Conservation (phyloP, 2,113 vertebrate genomes). For the Pseudopipra pipra region DNA sequence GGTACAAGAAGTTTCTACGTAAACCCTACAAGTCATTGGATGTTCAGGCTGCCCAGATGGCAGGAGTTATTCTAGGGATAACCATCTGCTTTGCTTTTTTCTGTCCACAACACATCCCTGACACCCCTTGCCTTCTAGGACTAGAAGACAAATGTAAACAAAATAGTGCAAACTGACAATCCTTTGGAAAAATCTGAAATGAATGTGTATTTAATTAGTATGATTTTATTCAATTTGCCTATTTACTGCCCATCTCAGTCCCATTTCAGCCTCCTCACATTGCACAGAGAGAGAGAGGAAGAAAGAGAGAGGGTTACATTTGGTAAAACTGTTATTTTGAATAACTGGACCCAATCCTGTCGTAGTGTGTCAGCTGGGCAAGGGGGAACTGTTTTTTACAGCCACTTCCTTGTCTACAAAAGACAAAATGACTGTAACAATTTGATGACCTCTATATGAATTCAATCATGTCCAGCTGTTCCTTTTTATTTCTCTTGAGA, state of each 20-base stretch:
- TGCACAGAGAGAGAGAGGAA: not conserved
- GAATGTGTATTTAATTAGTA: fast-evolving
- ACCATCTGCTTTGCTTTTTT: not conserved
- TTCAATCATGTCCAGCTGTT: not conserved
- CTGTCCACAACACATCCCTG: not conserved
- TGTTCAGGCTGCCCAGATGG: not conserved
- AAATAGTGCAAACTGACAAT: not conserved
- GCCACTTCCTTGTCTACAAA: not conserved
- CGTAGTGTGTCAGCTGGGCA: not conserved
- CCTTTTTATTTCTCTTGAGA: not conserved
- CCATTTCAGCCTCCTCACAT: not conserved
- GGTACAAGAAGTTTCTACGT: not conserved
- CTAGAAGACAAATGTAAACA: not conserved
- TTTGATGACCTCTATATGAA: not conserved
- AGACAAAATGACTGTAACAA: not conserved
- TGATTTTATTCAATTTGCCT: not conserved
- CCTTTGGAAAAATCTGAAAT: not conserved
- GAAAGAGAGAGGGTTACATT: not conserved
- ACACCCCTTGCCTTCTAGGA: not conserved
- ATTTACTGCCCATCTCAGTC: not conserved
- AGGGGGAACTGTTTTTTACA: not conserved
- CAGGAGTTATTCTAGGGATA: not conserved
- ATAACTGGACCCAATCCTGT: not conserved
- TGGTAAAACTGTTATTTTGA: not conserved
- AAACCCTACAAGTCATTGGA: not conserved